phyloP scores from a whole-genome alignment of 1,140 invertebrate species.

The Drosophila pectinifera region DNA sequence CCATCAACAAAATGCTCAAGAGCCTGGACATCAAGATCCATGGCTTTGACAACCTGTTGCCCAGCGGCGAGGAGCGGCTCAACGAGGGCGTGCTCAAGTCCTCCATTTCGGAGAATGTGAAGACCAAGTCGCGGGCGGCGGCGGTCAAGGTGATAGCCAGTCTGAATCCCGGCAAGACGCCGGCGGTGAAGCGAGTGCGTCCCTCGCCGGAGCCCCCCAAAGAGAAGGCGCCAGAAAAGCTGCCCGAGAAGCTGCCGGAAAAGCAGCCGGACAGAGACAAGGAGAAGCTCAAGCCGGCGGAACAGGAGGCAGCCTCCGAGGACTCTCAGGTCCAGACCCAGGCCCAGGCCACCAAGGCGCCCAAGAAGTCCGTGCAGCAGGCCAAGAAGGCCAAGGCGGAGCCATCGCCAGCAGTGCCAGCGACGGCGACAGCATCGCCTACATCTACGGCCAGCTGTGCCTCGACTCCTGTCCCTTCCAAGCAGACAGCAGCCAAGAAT shows the following conservation, averaged over 20 bases:
- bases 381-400: constrained; percentile 53
- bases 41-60: constrained; percentile 81
- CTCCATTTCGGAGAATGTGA: constrained; percentile 84
- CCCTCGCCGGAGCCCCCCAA: constrained; percentile 50
- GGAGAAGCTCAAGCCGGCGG: constrained; percentile 13
- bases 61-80: constrained; percentile 69
- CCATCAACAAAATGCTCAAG: constrained; percentile 84
- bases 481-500: constrained; percentile 17
- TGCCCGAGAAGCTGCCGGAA: constrained; percentile 12
- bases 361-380: constrained; percentile 30
- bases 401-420: background rate
- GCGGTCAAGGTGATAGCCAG: constrained; percentile 80
- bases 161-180: constrained; percentile 61
- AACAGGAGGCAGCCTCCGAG: constrained; percentile 19
- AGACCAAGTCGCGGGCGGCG: constrained; percentile 81
- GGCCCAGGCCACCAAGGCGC: constrained; percentile 17
- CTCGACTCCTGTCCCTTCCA: constrained; percentile 1
- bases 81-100: constrained; percentile 74
- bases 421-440: constrained; percentile 1
- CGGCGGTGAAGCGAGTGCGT: constrained; percentile 47
- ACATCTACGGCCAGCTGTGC: background rate
- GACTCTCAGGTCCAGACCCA: no score
- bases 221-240: constrained; percentile 34
- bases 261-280: constrained; percentile 13
- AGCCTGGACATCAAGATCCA: constrained; percentile 84